A percentile compares a stretch with the other conserved stretches of the same genome.
These are phyloP conservation scores for Ennomos erosarius DNA, from an alignment of 2,888 invertebrate genomes.

Conservation along the genomic window DNA sequence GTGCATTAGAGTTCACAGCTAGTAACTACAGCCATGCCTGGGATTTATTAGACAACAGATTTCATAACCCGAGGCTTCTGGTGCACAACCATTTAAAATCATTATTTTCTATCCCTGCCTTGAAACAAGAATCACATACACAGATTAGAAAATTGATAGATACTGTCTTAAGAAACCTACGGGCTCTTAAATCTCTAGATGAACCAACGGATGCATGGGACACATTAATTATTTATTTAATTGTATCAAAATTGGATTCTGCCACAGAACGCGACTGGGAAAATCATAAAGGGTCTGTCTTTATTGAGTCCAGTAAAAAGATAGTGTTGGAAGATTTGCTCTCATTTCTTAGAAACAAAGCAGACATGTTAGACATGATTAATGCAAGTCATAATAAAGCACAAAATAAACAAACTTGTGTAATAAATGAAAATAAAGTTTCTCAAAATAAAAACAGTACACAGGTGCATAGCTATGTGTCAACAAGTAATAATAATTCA, in stretches of 20 bases:
- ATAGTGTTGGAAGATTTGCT: conserved; percentile 14
- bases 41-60: conserved; percentile 29
- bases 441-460: not conserved
- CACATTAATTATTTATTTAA: conserved; percentile 37
- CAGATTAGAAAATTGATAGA: conserved; percentile 36
- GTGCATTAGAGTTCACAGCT: conserved; percentile 32
- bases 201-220: conserved; percentile 40
- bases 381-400: not conserved
- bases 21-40: conserved; percentile 30
- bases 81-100: conserved; percentile 2
- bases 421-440: too few species aligned
- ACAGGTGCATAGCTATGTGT: conserved; percentile 10
- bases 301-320: not conserved
- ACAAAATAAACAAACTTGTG: too few species aligned
- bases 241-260: conserved; percentile 37
- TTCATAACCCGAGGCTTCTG: conserved; percentile 18
- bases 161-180: conserved; percentile 30
- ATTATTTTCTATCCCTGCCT: too few species aligned
- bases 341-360: conserved; percentile 11
- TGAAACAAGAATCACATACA: conserved; percentile 25
- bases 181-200: conserved; percentile 31
- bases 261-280: conserved; percentile 42
- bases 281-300: conserved; percentile 8
- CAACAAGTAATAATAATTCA: not conserved
- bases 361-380: conserved; percentile 25